Conservation (phyloP, 2,888 invertebrate genomes). For the Achlya flavicornis region DNA sequence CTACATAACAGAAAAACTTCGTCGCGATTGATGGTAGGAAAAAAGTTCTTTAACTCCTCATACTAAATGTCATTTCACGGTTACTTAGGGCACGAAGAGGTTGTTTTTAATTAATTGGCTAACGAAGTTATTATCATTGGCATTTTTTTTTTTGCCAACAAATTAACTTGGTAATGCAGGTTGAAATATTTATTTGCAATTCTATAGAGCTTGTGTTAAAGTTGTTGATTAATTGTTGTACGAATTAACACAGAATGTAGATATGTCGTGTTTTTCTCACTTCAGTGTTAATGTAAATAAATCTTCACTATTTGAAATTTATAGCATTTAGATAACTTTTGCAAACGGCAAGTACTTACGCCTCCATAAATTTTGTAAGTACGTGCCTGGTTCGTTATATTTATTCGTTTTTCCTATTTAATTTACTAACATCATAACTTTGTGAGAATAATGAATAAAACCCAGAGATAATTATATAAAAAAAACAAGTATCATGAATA, state of each 20-base stretch:
- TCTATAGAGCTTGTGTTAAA: constrained; percentile 8
- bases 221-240: constrained; percentile 9
- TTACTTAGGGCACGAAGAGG: constrained; percentile 49
- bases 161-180: constrained; percentile 11
- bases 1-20: constrained; percentile 42
- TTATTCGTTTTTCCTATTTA: too few relatives aligned
- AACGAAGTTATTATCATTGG: constrained; percentile 22
- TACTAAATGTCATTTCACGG: constrained; percentile 70
- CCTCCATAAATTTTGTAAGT: background rate
- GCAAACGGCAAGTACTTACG: background rate
- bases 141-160: constrained; percentile 20
- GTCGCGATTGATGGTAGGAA: constrained; percentile 25
- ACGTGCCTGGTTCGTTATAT: too few relatives aligned
- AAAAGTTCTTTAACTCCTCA: constrained; percentile 33
- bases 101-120: constrained; percentile 36
- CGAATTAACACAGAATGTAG: constrained; percentile 7
- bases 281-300: background rate
- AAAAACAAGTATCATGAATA: background rate
- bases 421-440: too few relatives aligned
- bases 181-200: constrained; percentile 3
- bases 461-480: too few relatives aligned
- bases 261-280: background rate
- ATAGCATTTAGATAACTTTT: background rate
- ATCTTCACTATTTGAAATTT: background rate
- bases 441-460: too few relatives aligned